Base-by-base conservation (phyloP, 2,888 invertebrate species). In the Apodemia duryi region DNA sequence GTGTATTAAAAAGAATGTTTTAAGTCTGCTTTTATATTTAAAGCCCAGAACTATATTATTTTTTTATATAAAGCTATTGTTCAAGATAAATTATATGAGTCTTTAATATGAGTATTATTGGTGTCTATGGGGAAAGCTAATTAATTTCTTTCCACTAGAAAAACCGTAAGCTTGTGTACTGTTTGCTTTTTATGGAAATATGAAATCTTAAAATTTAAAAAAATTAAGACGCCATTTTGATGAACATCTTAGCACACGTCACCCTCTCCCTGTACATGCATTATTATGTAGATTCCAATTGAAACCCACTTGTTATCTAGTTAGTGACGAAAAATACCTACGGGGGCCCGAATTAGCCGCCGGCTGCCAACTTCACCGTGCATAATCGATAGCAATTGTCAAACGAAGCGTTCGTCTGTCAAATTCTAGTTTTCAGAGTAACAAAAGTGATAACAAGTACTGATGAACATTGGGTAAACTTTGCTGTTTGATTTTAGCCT, bases 281-380 rank as follows among this genome's bases (percentile, higher is more conserved):
- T 90, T 88, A 89, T 89, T 88, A 91, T 91, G 91, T 85, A 91
- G 86, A 91, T 91, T 83, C 82, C 87, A 91, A 91, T 91, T 91
- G 89, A 83, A 90, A 91, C 88, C 91, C 91, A 91, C 91, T 91
- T 89, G 91, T 91, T 91, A 91, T 89, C 89, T 91, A 91, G 91
- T 91, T 91, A 91, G 88, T 77, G 79, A 80, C 84, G 85, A 90
- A 88, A 90, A 91, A 91, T 90, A 88, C 88, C 89, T 90, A 66
- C 79, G 79, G 73, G 75, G 79, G 84, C 85, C 89, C 77, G 82
- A 81, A 84, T 84, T 87, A 84, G 89, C 91, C 91, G 72, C 74
- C 77, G 91, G 91, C 91, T 81, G 84, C 75, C 82, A 76, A 83
- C 85, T 85, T 76, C 81, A 76, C 83, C 82, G 85, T 80, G 77